Conservation (phyloP, 2,888 invertebrate genomes). For the Philopedon plagiatum region DNA sequence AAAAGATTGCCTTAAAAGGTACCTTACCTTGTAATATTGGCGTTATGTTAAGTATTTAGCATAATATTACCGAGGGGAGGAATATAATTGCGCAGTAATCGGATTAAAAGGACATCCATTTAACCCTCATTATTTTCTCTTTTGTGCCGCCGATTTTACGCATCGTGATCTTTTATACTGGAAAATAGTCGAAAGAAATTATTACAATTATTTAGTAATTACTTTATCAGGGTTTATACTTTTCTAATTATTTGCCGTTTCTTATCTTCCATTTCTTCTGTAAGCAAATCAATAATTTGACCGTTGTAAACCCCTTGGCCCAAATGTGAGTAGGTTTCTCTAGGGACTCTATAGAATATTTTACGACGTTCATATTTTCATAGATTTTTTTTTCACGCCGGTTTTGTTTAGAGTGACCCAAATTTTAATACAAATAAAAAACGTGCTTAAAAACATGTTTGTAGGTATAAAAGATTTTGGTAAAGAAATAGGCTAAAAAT, state of each 20-base stretch:
- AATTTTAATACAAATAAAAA: conserved; percentile 26
- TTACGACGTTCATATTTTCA: conserved; percentile 10
- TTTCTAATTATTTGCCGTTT: conserved; percentile 7
- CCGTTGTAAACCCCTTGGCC: conserved; percentile 56
- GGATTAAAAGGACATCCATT: conserved; percentile 15
- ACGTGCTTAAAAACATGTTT: conserved; percentile 42
- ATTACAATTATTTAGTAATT: background rate
- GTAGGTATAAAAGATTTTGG: conserved; percentile 26
- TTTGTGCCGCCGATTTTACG: conserved; percentile 63
- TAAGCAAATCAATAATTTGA: conserved; percentile 67
- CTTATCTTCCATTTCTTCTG: conserved; percentile 44
- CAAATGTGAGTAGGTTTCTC: conserved; percentile 38
- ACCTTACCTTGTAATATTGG: conserved; percentile 52
- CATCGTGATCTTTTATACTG: conserved; percentile 49
- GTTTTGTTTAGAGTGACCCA: conserved; percentile 11
- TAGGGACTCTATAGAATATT: conserved; percentile 27
- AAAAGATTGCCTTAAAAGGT: conserved; percentile 58
- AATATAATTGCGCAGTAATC: conserved; percentile 28
- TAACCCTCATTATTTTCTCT: conserved; percentile 52
- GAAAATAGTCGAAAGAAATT: conserved; percentile 20
- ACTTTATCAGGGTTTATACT: background rate
- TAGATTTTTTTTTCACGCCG: conserved; percentile 13
- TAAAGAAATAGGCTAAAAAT: conserved; percentile 38
- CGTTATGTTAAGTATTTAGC: conserved; percentile 5
- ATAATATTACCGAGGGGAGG: background rate